Evolutionary conservation across 2,797 vertebrate genomes (phyloP).

Genomic region (Octomys mimax): DNA sequence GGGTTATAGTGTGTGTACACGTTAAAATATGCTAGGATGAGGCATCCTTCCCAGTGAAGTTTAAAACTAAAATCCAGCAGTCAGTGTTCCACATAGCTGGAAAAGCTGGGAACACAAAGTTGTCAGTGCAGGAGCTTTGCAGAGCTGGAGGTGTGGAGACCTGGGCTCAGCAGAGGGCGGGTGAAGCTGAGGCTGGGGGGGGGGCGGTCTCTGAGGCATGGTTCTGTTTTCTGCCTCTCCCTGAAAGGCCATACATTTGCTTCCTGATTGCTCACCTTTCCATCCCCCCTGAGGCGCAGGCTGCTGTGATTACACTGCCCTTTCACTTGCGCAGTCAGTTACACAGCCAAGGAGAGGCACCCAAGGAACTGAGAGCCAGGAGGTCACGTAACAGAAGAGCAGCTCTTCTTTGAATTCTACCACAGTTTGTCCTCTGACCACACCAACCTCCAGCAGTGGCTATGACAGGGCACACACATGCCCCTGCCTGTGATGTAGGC

Average conservation of each 20-base stretch:
- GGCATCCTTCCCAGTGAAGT: neutral
- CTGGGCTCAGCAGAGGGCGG: neutral
- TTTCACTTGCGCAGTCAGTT: neutral
- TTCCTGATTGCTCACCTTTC: neutral
- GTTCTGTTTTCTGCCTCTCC: neutral
- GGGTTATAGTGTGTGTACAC: neutral
- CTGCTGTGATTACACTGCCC: neutral
- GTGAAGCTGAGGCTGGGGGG: neutral
- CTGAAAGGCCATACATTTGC: neutral
- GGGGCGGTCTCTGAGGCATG: neutral
- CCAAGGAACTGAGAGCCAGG: neutral
- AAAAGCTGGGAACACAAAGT: neutral
- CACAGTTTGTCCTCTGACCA: neutral
- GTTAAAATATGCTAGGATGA: constrained; percentile 5
- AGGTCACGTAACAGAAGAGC: neutral
- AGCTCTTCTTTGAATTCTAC: neutral
- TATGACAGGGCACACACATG: neutral
- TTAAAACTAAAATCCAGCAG: neutral
- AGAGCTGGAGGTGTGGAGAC: neutral
- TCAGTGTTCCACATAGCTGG: neutral
- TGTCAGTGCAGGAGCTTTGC: neutral
- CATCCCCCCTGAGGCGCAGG: neutral
- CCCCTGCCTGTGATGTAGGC: neutral
- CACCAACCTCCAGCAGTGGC: neutral
- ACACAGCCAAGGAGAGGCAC: neutral